These are phyloP conservation scores for Phyllotreta striolata DNA, from an alignment of 2,888 invertebrate genomes.

Conservation along the genomic window DNA sequence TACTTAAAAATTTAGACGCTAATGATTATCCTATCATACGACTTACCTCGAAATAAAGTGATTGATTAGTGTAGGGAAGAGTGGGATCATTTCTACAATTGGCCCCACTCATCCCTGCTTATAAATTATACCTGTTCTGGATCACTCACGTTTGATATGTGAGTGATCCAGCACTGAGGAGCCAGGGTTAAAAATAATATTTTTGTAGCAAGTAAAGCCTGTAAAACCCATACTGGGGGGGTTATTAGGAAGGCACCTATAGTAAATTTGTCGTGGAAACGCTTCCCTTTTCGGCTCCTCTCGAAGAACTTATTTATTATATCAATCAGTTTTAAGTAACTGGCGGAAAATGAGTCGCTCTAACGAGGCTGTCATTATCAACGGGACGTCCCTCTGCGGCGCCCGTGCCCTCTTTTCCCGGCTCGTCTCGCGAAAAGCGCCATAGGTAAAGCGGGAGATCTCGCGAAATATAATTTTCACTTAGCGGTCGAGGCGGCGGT, in stretches of 20 bases:
- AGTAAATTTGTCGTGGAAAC: slow-evolving; percentile 27
- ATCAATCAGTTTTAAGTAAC: slow-evolving; percentile 32
- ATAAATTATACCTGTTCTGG: no score
- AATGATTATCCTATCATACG: no score
- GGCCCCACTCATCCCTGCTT: no score
- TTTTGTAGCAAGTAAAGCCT: no score
- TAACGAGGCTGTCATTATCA: slow-evolving; percentile 31
- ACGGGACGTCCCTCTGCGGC: slow-evolving; percentile 9
- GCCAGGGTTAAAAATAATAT: no score
- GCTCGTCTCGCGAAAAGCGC: not conserved
- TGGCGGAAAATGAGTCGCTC: slow-evolving; percentile 29
- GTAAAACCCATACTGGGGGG: no score
- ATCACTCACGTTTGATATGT: no score
- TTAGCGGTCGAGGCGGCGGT: slow-evolving; percentile 29
- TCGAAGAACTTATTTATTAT: slow-evolving; percentile 28
- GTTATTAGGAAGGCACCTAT: not conserved
- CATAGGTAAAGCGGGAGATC: slow-evolving; percentile 6
- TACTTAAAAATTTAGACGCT: no score
- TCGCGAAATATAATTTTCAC: slow-evolving; percentile 33
- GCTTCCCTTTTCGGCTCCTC: slow-evolving; percentile 8
- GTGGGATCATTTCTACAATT: no score
- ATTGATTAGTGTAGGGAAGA: no score
- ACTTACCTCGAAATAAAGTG: no score
- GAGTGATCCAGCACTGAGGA: no score
- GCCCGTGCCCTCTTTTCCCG: slow-evolving; percentile 10